Base-by-base conservation (phyloP, 2,113 vertebrate species). In the Ascaphus truei region DNA sequence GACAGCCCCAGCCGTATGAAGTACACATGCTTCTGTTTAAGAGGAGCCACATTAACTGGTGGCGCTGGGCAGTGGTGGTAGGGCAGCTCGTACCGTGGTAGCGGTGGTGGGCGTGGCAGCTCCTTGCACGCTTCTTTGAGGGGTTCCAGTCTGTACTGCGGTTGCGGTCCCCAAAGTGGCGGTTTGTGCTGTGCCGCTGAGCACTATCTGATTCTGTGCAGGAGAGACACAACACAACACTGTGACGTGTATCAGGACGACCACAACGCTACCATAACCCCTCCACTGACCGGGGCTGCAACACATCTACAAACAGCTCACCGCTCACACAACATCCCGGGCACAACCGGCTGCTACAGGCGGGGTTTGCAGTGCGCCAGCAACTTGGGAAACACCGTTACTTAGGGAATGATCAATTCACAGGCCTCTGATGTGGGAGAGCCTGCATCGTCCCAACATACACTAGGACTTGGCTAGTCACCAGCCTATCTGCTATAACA, bases 191-290 rank as follows among this genome's bases (percentile, higher is more conserved):
- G 89, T 78, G 30, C 92, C 92, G 57, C 95, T 89, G 75, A 96
- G 81, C 79, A 97, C 90, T 63, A 96, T 92, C 77, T 92, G 91
- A 83, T 94, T 89, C 90, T 95, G 84, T 72, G 84, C 73, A 62
- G 41, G 67, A 73, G 0, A 65, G 30, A 79, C 61, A 59, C 9
- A 39, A 4, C 0, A 41, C 3, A 8, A 72, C 7, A 77, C 1
- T 11, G 10, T 22, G 41, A 60, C 50, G 57, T 58, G 2, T 0
- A 26, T 22, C 31, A 27, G 50, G 36, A 63, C 26, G 48, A 34
- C 61, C 36, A 30, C 43, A 30, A 16, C 22, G 7, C n/a, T 25
- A 43, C 30, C 43, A 48, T 15, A 7, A 8, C 11, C 18, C 15
- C 29, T 7, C 29, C 29, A 20, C 12, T 62, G 26, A 48, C 61